These are phyloP conservation scores for Eurypyga helias DNA, from an alignment of 2,113 vertebrate species.

Conservation along the genomic window DNA sequence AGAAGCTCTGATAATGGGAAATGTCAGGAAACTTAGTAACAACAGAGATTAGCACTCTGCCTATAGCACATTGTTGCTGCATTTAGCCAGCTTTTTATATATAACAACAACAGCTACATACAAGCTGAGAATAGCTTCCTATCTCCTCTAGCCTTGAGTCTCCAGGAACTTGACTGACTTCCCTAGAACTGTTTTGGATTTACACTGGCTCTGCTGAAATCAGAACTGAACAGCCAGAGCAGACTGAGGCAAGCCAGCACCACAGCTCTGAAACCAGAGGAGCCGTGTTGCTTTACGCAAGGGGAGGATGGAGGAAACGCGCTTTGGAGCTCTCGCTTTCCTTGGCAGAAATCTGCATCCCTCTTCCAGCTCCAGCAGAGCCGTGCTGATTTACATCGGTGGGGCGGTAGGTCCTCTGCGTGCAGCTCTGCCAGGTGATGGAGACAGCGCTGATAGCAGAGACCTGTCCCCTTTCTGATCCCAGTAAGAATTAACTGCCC, in stretches of 20 bases:
- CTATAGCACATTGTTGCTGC: background rate
- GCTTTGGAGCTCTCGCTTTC: background rate
- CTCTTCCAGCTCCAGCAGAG: background rate
- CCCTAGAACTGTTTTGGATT: background rate
- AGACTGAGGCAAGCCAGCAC: background rate
- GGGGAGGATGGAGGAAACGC: background rate
- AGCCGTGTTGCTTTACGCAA: background rate
- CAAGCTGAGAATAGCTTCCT: slow-evolving; percentile 9
- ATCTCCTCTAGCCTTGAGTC: background rate
- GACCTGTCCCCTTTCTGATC: background rate
- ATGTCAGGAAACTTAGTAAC: background rate
- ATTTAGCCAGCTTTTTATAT: background rate
- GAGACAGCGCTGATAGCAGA: background rate
- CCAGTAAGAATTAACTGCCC: background rate
- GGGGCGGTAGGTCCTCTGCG: background rate
- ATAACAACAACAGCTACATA: background rate
- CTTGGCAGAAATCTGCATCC: background rate
- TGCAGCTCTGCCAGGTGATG: background rate
- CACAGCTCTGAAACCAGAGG: background rate
- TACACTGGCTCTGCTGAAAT: background rate
- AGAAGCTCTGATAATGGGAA: background rate
- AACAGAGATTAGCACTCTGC: background rate
- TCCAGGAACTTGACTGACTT: background rate
- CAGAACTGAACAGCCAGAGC: background rate
- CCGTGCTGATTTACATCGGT: background rate